phyloP scores from a whole-genome alignment of 2,888 invertebrate species.

The Venustoraphidia nigricollis region DNA sequence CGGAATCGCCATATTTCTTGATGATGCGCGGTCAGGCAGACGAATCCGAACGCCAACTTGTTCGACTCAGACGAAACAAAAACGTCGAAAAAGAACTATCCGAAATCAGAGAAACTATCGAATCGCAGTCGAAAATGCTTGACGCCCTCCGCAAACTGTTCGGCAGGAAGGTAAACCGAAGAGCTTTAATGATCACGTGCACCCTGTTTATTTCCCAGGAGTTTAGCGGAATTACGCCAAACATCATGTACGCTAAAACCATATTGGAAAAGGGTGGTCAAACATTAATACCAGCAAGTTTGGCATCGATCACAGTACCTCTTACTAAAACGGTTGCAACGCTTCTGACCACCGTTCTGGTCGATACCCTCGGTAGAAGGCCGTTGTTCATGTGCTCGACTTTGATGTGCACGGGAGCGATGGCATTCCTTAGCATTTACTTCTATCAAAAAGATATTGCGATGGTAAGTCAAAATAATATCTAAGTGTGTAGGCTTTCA shows the following conservation, averaged over 20 bases:
- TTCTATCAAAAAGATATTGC: slow-evolving; percentile 1
- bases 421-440: slow-evolving; percentile 1
- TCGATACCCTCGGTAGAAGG: slow-evolving; percentile 1
- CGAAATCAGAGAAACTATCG: slow-evolving; percentile 1
- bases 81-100: slow-evolving; percentile 1
- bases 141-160: slow-evolving; percentile 1
- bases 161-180: not conserved
- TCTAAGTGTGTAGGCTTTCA: too few relatives aligned
- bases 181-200: slow-evolving; percentile 1
- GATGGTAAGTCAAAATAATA: too few relatives aligned
- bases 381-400: slow-evolving; percentile 4
- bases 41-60: not conserved
- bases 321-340: slow-evolving; percentile 3
- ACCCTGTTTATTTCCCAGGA: slow-evolving; percentile 1
- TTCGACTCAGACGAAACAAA: not conserved
- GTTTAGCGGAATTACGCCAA: slow-evolving; percentile 5
- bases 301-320: not conserved
- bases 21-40: not conserved
- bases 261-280: slow-evolving; percentile 1
- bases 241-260: slow-evolving; percentile 5
- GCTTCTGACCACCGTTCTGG: slow-evolving; percentile 3
- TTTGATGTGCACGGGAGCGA: not conserved
- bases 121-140: not conserved
- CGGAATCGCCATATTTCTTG: slow-evolving; percentile 4
- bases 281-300: not conserved